Evolutionary conservation across 2,113 vertebrate genomes (phyloP).

Genomic region (Phocoena phocoena): DNA sequence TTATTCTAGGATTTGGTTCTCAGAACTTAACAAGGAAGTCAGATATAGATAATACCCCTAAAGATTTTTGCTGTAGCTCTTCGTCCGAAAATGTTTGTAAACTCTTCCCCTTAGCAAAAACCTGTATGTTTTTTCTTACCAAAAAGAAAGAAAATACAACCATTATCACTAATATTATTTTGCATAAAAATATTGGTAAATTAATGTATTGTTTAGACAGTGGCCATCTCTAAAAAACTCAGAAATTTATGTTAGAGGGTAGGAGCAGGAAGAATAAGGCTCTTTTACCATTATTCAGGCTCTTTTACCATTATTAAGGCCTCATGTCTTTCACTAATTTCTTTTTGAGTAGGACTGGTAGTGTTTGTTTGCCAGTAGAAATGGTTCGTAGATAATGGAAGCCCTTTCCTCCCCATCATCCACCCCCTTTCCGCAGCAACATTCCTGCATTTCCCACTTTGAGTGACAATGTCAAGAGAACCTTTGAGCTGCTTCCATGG

Average conservation of each 20-base stretch:
- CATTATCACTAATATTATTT: not conserved
- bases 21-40: conserved; percentile 70
- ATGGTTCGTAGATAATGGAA: no score
- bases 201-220: not conserved
- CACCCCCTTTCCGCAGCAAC: not conserved
- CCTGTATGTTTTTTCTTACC: not conserved
- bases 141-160: not conserved
- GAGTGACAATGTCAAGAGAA: not conserved
- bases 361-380: not conserved
- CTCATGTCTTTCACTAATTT: not conserved
- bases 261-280: not conserved
- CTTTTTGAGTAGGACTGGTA: not conserved
- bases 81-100: conserved; percentile 15
- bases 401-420: not conserved
- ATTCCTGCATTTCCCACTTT: not conserved
- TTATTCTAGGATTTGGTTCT: conserved; percentile 23
- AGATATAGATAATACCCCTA: conserved; percentile 51
- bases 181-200: not conserved
- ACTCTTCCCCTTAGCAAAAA: conserved; percentile 24
- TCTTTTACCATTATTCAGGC: not conserved
- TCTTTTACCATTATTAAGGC: not conserved
- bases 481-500: not conserved
- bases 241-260: not conserved
- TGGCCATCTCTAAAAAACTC: not conserved
- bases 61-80: not conserved